phyloP scores from a whole-genome alignment of 2,888 invertebrate species.

The Machimus atricapillus region DNA sequence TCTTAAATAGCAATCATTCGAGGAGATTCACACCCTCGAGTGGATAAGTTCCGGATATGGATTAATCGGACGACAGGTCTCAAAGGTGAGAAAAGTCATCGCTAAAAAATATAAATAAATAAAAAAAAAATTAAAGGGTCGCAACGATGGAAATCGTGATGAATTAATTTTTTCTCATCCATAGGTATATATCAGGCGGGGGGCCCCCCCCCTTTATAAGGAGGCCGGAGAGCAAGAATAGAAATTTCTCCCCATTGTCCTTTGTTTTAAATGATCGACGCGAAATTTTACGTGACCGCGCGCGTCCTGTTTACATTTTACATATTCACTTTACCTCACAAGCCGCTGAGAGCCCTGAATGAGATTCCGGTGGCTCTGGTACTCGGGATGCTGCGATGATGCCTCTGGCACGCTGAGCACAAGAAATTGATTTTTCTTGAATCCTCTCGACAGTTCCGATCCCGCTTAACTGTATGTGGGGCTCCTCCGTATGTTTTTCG shows the following conservation, averaged over 20 bases:
- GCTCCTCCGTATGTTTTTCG: not conserved
- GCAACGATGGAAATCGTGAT: not conserved
- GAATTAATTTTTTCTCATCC: constrained; percentile 1
- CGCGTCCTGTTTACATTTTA: constrained; percentile 46
- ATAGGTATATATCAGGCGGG: not conserved
- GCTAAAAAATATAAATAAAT: not conserved
- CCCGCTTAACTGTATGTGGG: not conserved
- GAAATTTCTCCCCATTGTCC: constrained; percentile 40
- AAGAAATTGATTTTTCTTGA: constrained; percentile 47
- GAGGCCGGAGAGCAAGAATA: constrained; percentile 25
- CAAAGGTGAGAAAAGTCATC: constrained; percentile 16
- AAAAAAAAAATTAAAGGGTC: not conserved
- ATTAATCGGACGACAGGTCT: not conserved
- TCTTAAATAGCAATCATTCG: not conserved
- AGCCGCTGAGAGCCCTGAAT: constrained; percentile 36
- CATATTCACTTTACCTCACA: constrained; percentile 35
- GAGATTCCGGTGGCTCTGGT: not conserved
- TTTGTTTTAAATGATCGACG: constrained; percentile 48
- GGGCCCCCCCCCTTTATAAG: not conserved
- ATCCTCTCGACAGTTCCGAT: constrained; percentile 32
- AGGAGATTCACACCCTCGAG: not conserved
- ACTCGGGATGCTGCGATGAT: not conserved
- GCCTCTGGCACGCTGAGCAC: constrained; percentile 29
- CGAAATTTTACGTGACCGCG: constrained; percentile 48
- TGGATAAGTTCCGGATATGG: not conserved